Conservation (phyloP, 2,113 vertebrate species). For the Micronycteris hirsuta region DNA sequence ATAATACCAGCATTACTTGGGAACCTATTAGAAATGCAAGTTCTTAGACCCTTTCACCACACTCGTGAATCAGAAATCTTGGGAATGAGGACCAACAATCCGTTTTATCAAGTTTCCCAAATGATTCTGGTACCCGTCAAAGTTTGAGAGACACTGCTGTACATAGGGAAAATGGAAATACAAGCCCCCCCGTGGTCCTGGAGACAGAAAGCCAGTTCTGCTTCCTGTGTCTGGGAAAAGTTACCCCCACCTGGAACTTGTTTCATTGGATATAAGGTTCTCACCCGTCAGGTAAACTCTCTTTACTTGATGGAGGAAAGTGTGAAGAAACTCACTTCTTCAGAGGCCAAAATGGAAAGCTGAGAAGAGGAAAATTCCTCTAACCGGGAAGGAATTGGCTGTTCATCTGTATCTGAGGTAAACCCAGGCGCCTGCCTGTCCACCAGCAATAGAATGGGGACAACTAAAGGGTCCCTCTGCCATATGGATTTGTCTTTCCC, state of each 20-base stretch:
- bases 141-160: not conserved
- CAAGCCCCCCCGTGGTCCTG: not conserved
- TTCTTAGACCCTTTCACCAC: not conserved
- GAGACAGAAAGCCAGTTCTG: not conserved
- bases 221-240: not conserved
- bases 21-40: not conserved
- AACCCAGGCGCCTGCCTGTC: not conserved
- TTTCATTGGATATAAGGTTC: not conserved
- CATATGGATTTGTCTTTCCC: not conserved
- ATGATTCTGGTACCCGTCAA: not conserved
- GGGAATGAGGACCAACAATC: not conserved
- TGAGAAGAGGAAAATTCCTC: not conserved
- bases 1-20: not conserved
- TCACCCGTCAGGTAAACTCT: not conserved
- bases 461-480: not conserved
- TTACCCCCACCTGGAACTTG: not conserved
- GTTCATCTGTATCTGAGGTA: not conserved
- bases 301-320: not conserved
- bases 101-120: not conserved
- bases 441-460: not conserved
- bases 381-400: not conserved
- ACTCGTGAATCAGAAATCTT: not conserved
- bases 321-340: not conserved
- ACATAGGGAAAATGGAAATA: not conserved
- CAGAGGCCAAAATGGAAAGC: not conserved